A percentile compares a stretch with the other conserved stretches of the same genome.
phyloP scores from a whole-genome alignment of 2,888 invertebrate species.

The Ectemnius lituratus region DNA sequence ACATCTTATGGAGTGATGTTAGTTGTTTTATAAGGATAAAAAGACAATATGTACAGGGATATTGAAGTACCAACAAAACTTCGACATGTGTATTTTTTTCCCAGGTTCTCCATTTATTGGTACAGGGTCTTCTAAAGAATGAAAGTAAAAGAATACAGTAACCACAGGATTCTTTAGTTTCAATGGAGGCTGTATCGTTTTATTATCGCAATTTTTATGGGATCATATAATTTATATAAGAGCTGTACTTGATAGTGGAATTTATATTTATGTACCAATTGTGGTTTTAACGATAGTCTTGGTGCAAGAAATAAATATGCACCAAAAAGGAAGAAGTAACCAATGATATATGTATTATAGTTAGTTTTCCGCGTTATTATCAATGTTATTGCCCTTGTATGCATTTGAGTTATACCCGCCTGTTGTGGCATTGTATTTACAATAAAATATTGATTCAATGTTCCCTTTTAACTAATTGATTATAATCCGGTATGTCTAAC shows the following conservation, averaged over 20 bases:
- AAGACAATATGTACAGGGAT: slow-evolving; percentile 40
- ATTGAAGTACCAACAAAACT: slow-evolving; percentile 23
- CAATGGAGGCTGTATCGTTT: slow-evolving; percentile 26
- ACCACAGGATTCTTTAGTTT: too few relatives aligned
- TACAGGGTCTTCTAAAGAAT: too few relatives aligned
- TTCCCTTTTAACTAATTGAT: slow-evolving; percentile 61
- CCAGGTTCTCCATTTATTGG: background rate
- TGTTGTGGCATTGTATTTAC: slow-evolving; percentile 54
- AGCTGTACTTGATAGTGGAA: slow-evolving; percentile 16
- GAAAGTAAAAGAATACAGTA: too few relatives aligned
- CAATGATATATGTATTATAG: slow-evolving; percentile 51
- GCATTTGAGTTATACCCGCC: slow-evolving; percentile 46
- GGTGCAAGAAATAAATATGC: slow-evolving; percentile 21
- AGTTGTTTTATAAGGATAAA: slow-evolving; percentile 27
- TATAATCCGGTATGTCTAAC: slow-evolving; percentile 62
- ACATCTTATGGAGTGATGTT: slow-evolving; percentile 27
- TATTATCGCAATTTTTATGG: slow-evolving; percentile 21
- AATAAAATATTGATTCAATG: slow-evolving; percentile 56
- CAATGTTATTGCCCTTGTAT: slow-evolving; percentile 52
- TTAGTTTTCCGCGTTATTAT: slow-evolving; percentile 24
- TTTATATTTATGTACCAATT: slow-evolving; percentile 60
- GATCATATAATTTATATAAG: slow-evolving; percentile 20
- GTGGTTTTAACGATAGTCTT: slow-evolving; percentile 38
- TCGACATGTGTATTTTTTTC: slow-evolving; percentile 7
- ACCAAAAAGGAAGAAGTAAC: slow-evolving; percentile 31